These are phyloP conservation scores for Bombus haemorrhoidalis DNA, from an alignment of 1,140 invertebrate genomes.

Conservation along the genomic window DNA sequence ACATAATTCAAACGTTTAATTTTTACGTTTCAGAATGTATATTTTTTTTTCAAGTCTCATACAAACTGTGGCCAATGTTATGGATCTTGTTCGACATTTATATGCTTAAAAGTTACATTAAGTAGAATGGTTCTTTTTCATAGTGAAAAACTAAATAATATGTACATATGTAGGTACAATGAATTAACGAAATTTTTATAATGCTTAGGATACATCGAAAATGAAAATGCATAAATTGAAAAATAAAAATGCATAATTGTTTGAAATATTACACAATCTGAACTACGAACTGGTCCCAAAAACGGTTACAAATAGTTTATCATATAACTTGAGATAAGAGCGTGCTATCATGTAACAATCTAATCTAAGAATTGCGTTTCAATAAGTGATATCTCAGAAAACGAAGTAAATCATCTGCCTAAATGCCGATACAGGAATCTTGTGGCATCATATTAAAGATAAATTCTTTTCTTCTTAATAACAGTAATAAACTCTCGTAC, in stretches of 20 bases:
- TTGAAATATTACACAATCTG: not conserved
- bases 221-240: not conserved
- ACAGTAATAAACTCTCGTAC: constrained; percentile 67
- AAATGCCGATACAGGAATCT: constrained; percentile 61
- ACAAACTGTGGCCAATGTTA: constrained; percentile 56
- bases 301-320: constrained; percentile 22
- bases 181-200: not conserved
- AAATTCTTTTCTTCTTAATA: constrained; percentile 59
- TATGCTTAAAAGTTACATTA: constrained; percentile 15
- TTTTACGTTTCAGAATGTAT: constrained; percentile 47
- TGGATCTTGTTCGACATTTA: constrained; percentile 51
- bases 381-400: constrained; percentile 2
- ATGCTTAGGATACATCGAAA: not conserved
- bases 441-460: constrained; percentile 56
- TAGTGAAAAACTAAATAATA: constrained; percentile 5
- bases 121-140: not conserved
- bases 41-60: constrained; percentile 52
- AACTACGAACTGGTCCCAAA: constrained; percentile 60
- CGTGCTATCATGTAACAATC: not conserved
- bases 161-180: not conserved
- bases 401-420: constrained; percentile 3
- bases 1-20: not conserved
- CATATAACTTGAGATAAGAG: constrained; percentile 13
- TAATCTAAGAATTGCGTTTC: constrained; percentile 8
- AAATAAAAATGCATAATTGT: not conserved